Base-by-base conservation (phyloP, 2,113 vertebrate species). In the Tinamus guttatus region DNA sequence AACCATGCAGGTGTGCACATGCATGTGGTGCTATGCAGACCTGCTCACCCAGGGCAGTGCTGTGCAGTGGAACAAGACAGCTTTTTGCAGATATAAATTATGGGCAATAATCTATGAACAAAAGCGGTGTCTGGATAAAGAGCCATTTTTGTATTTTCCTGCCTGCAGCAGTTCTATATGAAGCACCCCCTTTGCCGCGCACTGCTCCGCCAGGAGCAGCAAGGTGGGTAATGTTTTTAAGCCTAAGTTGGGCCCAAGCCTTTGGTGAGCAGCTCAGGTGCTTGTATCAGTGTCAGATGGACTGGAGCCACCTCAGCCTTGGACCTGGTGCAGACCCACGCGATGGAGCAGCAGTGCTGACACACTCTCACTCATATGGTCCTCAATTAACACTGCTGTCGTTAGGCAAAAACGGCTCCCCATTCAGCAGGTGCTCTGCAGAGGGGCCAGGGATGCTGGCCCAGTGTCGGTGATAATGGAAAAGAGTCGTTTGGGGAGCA, bases 181-280 rank as follows among this genome's bases (percentile, higher is more conserved):
- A 87, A 13, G 2, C 0, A 15, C 7, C 4, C 8, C 9, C 22
- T 52, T 19, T n/a, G n/a, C 45, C 9, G 51, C 0, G 0, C 19
- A 9, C 27, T 41, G 8, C 54, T 51, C 7, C 27, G 14, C 21
- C 15, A 71, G 28, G 11, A 60, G 52, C 15, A 28, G 52, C 15
- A 54, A 54, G 4, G 27, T 16, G 27, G 28, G 52, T 30, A 75
- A 13, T 21, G 30, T 65, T 91, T 59, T 65, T 2, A 68, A 60
- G 6, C n/a, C 1, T 40, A 51, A 71, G 17, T 13, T 40, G 82
- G 21, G 32, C 24, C 13, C 65, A 80, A 90, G 22, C 52, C 52
- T 65, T 65, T 54, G 11, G 1, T 27, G 34, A 52, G 69, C 56
- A 49, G 67, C 10, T 80, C 69, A 25, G 34, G 34, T 16, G 68